Evolutionary conservation across 2,888 invertebrate genomes (phyloP), one percentile per base, ranked within the genome.

Genomic region (Dendrolimus pini): DNA sequence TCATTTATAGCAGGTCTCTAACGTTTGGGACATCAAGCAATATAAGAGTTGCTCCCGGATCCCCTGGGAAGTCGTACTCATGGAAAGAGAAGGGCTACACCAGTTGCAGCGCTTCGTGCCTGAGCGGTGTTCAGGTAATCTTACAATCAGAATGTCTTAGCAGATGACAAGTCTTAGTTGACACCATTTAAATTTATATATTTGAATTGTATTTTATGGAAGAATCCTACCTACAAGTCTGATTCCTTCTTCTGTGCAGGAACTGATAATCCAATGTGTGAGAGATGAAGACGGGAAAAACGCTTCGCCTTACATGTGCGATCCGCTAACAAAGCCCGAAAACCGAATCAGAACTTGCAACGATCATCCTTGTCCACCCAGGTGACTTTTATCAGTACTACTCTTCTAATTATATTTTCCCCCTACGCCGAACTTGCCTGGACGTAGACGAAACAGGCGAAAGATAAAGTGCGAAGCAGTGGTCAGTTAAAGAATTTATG

Each of bases 311-410:
- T 95, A 96, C 75, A 93, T 97, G 78, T 98, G 98, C 72, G 94
- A 96, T 47, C 94, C 95, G 0, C 94, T 96, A 68, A 94, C 96
- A 0, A 96, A 97, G 76, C 98, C 98, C 0, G 97, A 98, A 79
- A 96, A 96, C 56, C 91, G 97, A 61, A 96, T 97, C 47, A 91
- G 96, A 71, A 96, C 96, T 0, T 98, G 98, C 89, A 99, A 99
- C 78, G 98, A 98, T 73, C 95, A 97, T 62, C 97, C 98, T 0
- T 99, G 99, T 77, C 98, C 98, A 1, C 98, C 98, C 0, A 93
- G 97, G 91, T 96, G 92, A 30, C 30, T 30, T 30, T 30, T 30
- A 30, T 3, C 30, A 30, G 6, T 30, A 30, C 30, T 30, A 30
- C 30, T 30, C 30, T 30, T 6, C 30, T 30, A 30, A 30, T 30